Evolutionary conservation across 2,797 vertebrate genomes (phyloP), one percentile per base, ranked within the genome.

Genomic region (Clamator glandarius): DNA sequence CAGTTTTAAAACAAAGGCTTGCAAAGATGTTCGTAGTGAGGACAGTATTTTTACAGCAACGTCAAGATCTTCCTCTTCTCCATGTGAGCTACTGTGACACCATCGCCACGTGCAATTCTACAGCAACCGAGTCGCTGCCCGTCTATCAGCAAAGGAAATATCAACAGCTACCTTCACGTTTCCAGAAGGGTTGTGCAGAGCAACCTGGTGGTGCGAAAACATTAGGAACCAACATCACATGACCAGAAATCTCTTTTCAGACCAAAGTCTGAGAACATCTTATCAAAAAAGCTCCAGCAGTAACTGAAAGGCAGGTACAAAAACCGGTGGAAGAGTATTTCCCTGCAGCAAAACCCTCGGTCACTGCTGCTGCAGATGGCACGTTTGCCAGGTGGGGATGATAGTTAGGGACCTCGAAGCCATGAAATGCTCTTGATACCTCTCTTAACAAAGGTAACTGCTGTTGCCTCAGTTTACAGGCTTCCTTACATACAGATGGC

Each of bases 221-320:
- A 61, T 2, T 25, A 36, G 72, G 25, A 96, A 83, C 13, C 78
- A 87, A 58, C n/a, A 69, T 6, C 77, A 87, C 41, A 10, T 14
- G n/a, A 70, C 41, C 50, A 92, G 58, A 90, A 77, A 83, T 25
- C 67, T 79, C 59, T 54, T 84, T 75, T 51, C 78, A 83, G 44
- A 92, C 16, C 17, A 23, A 52, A 85, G 86, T 39, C 58, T 82
- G 46, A 92, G 50, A 94, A 94, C 62, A 39, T 6, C 84, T 90
- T 80, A 93, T 59, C 74, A 75, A 64, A 85, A 62, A 83, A 67
- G 39, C 46, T 74, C 46, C 81, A 68, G 67, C 41, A 2, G 36
- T 23, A 73, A 24, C 76, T 74, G 84, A 87, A 84, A 83, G 59
- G 59, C 28, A 36, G 57, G 42, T 58, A 41, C 5, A 8, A 68